Evolutionary conservation across 2,113 vertebrate species (phyloP), one percentile per base, ranked within the genome.

Genomic region (Nothocercus nigrocapillus): DNA sequence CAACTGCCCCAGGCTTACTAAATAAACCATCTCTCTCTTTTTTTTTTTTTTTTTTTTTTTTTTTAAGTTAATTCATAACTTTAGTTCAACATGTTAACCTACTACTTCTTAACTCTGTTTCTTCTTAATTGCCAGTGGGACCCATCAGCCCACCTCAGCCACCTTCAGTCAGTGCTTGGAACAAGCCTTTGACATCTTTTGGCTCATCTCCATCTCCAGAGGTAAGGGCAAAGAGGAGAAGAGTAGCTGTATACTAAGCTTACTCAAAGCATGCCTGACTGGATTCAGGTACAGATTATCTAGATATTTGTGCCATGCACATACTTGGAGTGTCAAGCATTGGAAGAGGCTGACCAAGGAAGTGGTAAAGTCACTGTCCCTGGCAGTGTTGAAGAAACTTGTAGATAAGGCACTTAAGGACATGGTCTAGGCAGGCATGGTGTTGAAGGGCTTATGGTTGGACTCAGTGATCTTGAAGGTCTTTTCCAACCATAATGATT

Each of bases 121-220:
- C 83, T 76, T 85, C 45, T 96, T 91, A 19, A 74, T 92, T 97
- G 92, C 89, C 94, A 99, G 99, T 99, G 96, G 99, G 99, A 97
- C 99, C 98, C 76, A 99, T 99, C 96, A 99, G 99, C 96, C 99
- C 99, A 82, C 99, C 99, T 36, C 99, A 99, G 95, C 99, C 99
- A 47, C 99, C 99, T 58, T 98, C 99, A n/a, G 99, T 99, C 93
- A 99, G 99, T 97, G 99, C 99, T 59, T 99, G 99, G 99, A 99
- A 99, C 98, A 99, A 99, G 94, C 99, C 99, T 88, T 98, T 99
- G 89, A 99, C 99, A 72, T 99, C 99, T 34, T 99, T 99, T 96
- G 99, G 98, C 91, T 98, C 99, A 85, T 90, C 98, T 2, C 72
- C 98, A 78, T 96, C 98, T 63, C 96, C 99, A 91, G 99, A 99